Percentiles rank a stretch among this genome's conserved stretches.
phyloP scores from a whole-genome alignment of 2,113 vertebrate species.

The Formicarius rufipectus region DNA sequence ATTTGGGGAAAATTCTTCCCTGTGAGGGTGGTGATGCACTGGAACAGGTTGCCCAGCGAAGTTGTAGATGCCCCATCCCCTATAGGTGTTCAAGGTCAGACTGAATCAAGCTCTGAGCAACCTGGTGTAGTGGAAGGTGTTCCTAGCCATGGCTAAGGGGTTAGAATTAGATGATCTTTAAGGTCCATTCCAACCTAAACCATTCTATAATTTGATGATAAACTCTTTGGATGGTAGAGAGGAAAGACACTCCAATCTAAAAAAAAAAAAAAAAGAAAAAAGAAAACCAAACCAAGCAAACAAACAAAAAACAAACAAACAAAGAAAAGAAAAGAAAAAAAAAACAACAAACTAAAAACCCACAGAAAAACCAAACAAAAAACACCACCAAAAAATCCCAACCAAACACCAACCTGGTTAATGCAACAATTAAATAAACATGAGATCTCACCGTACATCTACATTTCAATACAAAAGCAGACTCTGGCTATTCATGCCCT shows the following conservation, averaged over 20 bases:
- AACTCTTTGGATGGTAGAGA: background rate
- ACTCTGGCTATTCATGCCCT: background rate
- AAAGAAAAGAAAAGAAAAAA: no score
- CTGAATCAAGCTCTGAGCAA: background rate
- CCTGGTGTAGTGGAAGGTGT: background rate
- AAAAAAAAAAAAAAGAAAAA: background rate
- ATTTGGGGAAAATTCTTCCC: background rate
- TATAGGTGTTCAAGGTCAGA: background rate
- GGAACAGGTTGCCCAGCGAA: background rate
- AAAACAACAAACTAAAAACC: no score
- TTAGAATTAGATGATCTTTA: background rate
- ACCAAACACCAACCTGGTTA: background rate
- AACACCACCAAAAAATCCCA: no score
- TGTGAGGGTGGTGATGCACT: background rate
- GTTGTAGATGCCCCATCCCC: background rate
- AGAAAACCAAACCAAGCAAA: no score
- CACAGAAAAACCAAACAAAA: background rate
- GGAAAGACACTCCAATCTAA: background rate
- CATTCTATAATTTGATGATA: background rate
- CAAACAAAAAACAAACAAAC: no score
- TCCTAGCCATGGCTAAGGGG: rapidly evolving
- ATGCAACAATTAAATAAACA: background rate
- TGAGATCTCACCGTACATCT: background rate
- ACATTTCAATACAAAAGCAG: background rate
- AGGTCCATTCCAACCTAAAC: background rate